Evolutionary conservation across 2,797 vertebrate genomes (phyloP).

Genomic region (Pseudopleuronectes americanus): DNA sequence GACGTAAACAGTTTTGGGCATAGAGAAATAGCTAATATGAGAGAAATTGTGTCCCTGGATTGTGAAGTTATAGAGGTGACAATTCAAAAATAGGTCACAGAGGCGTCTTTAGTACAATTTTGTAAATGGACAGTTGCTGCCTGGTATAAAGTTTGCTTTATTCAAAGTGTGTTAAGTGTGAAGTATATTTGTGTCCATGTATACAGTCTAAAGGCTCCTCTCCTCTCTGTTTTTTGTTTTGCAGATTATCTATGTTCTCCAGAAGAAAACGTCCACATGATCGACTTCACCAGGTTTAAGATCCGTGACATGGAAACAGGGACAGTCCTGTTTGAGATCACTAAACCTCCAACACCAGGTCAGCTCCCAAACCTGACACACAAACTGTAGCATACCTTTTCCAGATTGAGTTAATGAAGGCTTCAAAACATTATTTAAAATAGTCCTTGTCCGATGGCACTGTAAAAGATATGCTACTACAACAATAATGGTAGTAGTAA

Average conservation of each 20-base stretch:
- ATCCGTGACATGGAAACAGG: conserved; percentile 99
- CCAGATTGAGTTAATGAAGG: not conserved
- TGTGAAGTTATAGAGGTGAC: not conserved
- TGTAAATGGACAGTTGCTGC: no score
- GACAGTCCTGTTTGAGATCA: conserved; percentile 92
- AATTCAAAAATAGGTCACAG: not conserved
- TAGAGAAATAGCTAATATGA: not conserved
- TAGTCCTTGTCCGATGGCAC: no score
- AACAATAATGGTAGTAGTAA: not conserved
- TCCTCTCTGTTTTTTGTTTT: not conserved
- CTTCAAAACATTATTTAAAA: not conserved
- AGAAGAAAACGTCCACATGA: conserved; percentile 97
- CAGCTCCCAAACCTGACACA: conserved; percentile 18
- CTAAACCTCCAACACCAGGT: conserved; percentile 81
- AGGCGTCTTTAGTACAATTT: no score
- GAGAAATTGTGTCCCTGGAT: conserved; percentile 1
- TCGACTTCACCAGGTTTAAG: conserved; percentile 98
- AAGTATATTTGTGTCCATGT: no score
- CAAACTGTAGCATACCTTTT: not conserved
- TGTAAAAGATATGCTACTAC: not conserved
- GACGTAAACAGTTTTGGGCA: not conserved
- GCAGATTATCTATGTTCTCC: conserved; percentile 96
- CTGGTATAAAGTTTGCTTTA: no score
- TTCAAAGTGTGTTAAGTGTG: no score
- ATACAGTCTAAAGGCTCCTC: not conserved